phyloP scores from a whole-genome alignment of 2,113 vertebrate genomes.

The Sapajus apella region DNA sequence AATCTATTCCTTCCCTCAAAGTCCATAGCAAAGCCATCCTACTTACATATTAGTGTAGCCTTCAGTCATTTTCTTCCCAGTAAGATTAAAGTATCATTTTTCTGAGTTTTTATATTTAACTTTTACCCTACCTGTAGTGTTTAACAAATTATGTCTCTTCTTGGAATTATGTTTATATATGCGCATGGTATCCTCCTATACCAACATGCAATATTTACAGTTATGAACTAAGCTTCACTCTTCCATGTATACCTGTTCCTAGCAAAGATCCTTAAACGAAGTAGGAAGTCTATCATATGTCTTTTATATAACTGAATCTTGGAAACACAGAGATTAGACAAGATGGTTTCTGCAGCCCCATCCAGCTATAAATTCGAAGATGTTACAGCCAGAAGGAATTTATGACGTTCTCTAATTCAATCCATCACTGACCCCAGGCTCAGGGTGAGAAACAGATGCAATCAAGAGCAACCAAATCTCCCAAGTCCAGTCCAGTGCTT shows the following conservation, averaged over 20 bases:
- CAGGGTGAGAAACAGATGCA: background rate
- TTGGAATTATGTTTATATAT: background rate
- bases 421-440: background rate
- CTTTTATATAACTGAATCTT: conserved; percentile 11
- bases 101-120: background rate
- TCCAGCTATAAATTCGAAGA: background rate
- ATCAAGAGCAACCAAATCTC: background rate
- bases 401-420: background rate
- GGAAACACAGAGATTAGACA: background rate
- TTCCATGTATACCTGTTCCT: background rate
- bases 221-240: background rate
- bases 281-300: background rate
- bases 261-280: background rate
- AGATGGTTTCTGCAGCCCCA: background rate
- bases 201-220: background rate
- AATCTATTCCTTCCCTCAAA: background rate
- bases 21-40: background rate
- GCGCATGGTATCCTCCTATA: background rate
- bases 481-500: background rate
- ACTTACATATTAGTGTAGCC: fast-evolving
- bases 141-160: background rate
- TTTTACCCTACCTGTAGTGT: background rate
- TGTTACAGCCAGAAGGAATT: background rate
- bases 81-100: background rate
- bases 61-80: background rate